Evolutionary conservation across 2,113 vertebrate genomes (phyloP).

Genomic region (Narcine bancroftii): DNA sequence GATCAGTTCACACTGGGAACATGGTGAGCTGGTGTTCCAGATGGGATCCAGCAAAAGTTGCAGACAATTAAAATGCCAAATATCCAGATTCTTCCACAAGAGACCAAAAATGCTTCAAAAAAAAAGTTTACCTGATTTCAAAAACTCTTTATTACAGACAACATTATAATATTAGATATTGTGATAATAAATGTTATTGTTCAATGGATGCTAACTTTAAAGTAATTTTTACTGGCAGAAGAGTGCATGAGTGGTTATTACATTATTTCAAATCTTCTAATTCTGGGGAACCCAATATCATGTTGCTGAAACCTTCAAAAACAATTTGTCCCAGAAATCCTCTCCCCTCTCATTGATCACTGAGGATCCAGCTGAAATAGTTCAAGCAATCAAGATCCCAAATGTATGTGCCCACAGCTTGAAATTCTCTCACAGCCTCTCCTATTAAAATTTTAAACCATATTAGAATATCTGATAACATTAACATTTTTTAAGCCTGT

Average conservation of each 20-base stretch:
- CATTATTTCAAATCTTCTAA: neutral
- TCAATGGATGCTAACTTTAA: neutral
- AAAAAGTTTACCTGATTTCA: no score
- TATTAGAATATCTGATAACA: constrained; percentile 34
- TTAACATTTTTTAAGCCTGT: constrained; percentile 12
- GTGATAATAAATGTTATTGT: neutral
- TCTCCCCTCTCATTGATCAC: neutral
- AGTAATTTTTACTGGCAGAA: neutral
- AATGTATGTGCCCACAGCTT: neutral
- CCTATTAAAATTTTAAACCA: neutral
- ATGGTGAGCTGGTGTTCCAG: neutral
- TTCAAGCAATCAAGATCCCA: neutral
- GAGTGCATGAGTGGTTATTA: neutral
- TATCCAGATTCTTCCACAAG: neutral
- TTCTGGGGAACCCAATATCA: no score
- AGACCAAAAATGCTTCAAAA: constrained; percentile 11
- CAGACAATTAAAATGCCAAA: neutral
- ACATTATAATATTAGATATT: neutral
- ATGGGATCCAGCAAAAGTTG: neutral
- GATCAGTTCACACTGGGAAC: neutral
- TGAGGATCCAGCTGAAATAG: neutral
- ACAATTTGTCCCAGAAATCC: neutral
- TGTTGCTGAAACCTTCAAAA: neutral
- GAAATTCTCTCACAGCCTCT: neutral
- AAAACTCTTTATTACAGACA: no score